Base-by-base conservation (phyloP, 2,113 vertebrate genomes). In the Dipodomys stephensi region DNA sequence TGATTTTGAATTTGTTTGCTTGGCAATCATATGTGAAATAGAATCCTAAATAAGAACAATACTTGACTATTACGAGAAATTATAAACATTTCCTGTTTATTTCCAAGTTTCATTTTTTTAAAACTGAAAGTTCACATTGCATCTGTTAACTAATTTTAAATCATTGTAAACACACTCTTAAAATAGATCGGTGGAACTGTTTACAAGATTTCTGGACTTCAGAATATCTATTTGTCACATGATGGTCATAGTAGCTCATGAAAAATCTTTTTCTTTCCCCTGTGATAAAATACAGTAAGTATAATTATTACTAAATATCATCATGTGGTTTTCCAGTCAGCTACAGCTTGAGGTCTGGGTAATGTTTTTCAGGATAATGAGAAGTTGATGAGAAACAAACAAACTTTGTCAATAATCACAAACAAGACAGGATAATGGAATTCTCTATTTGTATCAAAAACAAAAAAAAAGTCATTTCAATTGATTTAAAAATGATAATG, bases 351-450 rank as follows among this genome's bases (percentile, higher is more conserved):
- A 81, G 83, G 15, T 79, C 81, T 90, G 57, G 78, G 76, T 88
- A 97, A 93, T 93, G 30, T 19, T 68, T 95, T 35, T 92, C 87
- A 88, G 83, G 87, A 90, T 91, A 95, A 95, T 83, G 68, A 87
- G 83, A 81, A 71, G 93, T 97, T 94, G 95, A 95, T 91, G 81
- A 97, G 91, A 95, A 97, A 93, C 72, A 96, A 86, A 96, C 87
- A 93, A 95, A 23, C 89, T 97, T 96, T 96, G 93, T 95, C 90
- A 97, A 96, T 20, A 77, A 72, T 6, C 92, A 60, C 28, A 71
- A 83, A 68, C 8, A 18, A 53, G 20, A 53, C n/a, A 85, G 7
- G 86, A 65, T 68, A 94, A 67, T 79, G 19, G 16, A 32, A 93
- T 25, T 65, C 22, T 88, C n/a, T 28, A 46, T 32, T 39, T 57